Conservation (phyloP, 1,140 invertebrate species). For the Ephestia elutella region DNA sequence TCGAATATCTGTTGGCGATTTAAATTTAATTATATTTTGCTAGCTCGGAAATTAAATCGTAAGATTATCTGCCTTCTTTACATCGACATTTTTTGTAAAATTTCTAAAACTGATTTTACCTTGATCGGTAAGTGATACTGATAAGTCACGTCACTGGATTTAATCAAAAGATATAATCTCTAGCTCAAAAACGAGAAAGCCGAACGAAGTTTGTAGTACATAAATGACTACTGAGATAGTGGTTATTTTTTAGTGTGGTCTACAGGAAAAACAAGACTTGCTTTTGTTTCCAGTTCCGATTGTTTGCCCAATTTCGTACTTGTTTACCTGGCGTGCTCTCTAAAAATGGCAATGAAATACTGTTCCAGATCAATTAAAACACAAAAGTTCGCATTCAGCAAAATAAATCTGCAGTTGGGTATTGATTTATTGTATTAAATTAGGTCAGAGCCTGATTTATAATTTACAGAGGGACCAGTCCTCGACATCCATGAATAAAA, state of each 20-base stretch:
- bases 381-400: neutral
- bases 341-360: neutral
- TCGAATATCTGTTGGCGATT: too few relatives aligned
- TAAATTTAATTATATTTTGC: too few relatives aligned
- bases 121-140: neutral
- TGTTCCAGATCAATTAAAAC: neutral
- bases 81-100: too few relatives aligned
- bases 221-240: too few relatives aligned
- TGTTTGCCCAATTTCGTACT: neutral
- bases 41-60: too few relatives aligned
- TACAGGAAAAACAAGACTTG: too few relatives aligned
- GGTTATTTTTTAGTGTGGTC: too few relatives aligned
- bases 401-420: neutral
- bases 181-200: too few relatives aligned
- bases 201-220: too few relatives aligned
- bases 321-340: neutral
- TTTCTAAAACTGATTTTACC: neutral
- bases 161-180: too few relatives aligned
- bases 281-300: neutral
- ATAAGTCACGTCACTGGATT: conserved; percentile 1
- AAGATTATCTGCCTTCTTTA: too few relatives aligned
- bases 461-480: conserved; percentile 8
- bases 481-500: conserved; percentile 10
- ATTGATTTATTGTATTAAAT: conserved; percentile 8
- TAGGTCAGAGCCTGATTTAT: conserved; percentile 8